These are phyloP conservation scores for Lycopodina hypogea DNA, from an alignment of 37 sponge, comb jelly and placozoan species.

Conservation along the genomic window DNA sequence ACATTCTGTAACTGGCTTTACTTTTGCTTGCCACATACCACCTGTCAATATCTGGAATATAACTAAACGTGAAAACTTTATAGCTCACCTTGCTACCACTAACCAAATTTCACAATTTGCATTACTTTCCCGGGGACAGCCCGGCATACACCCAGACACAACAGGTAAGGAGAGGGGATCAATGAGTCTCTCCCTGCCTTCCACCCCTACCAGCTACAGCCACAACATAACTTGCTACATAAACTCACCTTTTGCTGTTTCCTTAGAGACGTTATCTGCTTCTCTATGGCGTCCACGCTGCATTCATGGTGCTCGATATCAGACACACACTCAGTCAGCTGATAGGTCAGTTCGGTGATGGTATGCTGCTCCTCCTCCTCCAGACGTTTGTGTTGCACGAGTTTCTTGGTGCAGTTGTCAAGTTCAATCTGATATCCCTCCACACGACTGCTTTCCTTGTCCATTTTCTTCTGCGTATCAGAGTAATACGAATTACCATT, in stretches of 20 bases:
- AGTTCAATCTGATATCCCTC: not conserved
- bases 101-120: too few species aligned
- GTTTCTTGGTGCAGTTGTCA: not conserved
- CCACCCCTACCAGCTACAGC: too few species aligned
- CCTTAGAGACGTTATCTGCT: not conserved
- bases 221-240: too few species aligned
- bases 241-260: not conserved
- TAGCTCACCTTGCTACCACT: too few species aligned
- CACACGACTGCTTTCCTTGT: not conserved
- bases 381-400: not conserved
- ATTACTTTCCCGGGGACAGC: too few species aligned
- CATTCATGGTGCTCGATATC: slow-evolving; percentile 32
- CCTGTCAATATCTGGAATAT: too few species aligned
- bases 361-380: slow-evolving; percentile 1
- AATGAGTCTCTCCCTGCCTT: too few species aligned
- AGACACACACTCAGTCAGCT: slow-evolving; percentile 36
- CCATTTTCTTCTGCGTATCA: not conserved
- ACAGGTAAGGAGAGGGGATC: not conserved
- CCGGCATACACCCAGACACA: not conserved
- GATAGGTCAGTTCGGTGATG: slow-evolving; percentile 5
- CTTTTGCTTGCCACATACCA: too few species aligned
- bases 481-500: not conserved
- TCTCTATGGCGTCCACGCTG: slow-evolving; percentile 14
- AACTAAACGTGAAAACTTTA: too few species aligned
- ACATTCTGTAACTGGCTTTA: too few species aligned